These are phyloP conservation scores for Epirrita christyi DNA, from an alignment of 2,888 invertebrate species.

Conservation along the genomic window DNA sequence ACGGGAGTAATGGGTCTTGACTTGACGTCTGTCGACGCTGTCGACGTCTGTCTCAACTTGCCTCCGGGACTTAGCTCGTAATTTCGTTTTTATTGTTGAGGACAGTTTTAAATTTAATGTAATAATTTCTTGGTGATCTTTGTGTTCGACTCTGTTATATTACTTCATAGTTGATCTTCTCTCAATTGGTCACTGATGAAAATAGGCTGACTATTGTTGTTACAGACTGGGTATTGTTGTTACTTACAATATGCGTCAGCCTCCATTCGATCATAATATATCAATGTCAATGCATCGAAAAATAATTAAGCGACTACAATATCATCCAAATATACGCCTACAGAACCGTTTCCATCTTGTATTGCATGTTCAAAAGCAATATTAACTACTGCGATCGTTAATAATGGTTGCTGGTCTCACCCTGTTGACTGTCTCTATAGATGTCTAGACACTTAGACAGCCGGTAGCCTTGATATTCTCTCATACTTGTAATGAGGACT, in stretches of 20 bases:
- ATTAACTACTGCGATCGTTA: slow-evolving; percentile 35
- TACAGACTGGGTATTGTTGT: too few species aligned
- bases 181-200: too few species aligned
- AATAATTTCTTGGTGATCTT: too few species aligned
- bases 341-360: background rate
- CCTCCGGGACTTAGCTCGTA: background rate
- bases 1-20: slow-evolving; percentile 39
- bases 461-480: slow-evolving; percentile 38
- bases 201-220: too few species aligned
- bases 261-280: background rate
- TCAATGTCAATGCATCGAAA: background rate
- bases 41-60: slow-evolving; percentile 46
- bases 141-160: too few species aligned
- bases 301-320: too few species aligned
- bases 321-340: too few species aligned
- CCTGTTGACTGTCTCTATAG: slow-evolving; percentile 48
- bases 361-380: slow-evolving; percentile 27
- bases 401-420: slow-evolving; percentile 35
- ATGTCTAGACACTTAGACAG: slow-evolving; percentile 51
- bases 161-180: too few species aligned
- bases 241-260: too few species aligned
- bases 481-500: slow-evolving; percentile 8
- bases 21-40: slow-evolving; percentile 47
- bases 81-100: background rate
- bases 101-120: too few species aligned